Evolutionary conservation across 1,140 invertebrate genomes (phyloP).

Genomic region (Drosophila trapezifrons): DNA sequence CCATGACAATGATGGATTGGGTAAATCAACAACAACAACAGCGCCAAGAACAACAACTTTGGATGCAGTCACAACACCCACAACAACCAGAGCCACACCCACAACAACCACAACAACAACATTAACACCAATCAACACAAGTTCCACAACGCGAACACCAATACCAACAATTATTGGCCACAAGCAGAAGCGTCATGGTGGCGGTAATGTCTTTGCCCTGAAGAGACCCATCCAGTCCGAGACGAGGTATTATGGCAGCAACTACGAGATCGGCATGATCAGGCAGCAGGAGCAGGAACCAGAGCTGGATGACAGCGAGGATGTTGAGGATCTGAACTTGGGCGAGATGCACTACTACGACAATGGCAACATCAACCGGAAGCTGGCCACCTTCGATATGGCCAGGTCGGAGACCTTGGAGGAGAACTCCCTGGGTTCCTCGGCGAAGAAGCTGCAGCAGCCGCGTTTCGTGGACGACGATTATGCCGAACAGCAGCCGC

Average conservation of each 20-base stretch:
- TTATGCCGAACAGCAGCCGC: constrained; percentile 35
- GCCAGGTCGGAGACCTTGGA: constrained; percentile 11
- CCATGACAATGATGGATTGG: constrained; percentile 72
- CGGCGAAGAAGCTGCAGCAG: constrained; percentile 7
- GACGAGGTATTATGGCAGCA: constrained; percentile 34
- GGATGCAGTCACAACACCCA: constrained; percentile 8
- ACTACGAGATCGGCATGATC: constrained; percentile 38
- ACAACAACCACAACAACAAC: constrained; percentile 19
- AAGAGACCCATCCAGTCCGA: constrained; percentile 1
- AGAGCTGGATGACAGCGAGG: neutral
- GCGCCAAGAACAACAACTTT: constrained; percentile 1
- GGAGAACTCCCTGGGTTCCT: constrained; percentile 43
- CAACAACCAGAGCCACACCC: constrained; percentile 19
- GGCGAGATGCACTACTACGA: constrained; percentile 65
- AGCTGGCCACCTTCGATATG: constrained; percentile 19
- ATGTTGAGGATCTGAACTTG: constrained; percentile 16
- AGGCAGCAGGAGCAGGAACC: constrained; percentile 12
- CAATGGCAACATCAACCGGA: constrained; percentile 17
- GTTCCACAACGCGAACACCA: constrained; percentile 1
- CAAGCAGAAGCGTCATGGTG: constrained; percentile 62
- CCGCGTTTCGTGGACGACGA: constrained; percentile 39
- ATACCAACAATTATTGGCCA: constrained; percentile 47
- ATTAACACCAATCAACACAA: neutral
- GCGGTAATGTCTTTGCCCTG: constrained; percentile 20
- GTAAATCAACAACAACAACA: constrained; percentile 22